phyloP scores from a whole-genome alignment of 2,888 invertebrate genomes.

The Philaethria dido region DNA sequence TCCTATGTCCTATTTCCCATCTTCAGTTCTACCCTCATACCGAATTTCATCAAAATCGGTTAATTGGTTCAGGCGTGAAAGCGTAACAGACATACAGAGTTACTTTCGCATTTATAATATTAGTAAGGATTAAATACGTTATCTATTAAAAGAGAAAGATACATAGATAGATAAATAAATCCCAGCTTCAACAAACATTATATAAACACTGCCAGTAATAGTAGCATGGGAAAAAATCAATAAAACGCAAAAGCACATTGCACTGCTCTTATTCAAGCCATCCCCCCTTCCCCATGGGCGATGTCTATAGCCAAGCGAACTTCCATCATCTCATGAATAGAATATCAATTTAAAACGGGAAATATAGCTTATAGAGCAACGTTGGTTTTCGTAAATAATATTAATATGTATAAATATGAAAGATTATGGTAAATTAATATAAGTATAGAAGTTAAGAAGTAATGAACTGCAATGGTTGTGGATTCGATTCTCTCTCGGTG shows the following conservation, averaged over 20 bases:
- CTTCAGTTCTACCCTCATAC: no score
- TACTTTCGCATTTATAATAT: no score
- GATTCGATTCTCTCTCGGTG: no score
- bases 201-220: neutral
- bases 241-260: conserved; percentile 30
- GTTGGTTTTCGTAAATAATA: neutral
- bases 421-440: neutral
- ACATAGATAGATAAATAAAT: no score
- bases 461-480: no score
- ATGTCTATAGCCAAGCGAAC: conserved; percentile 10
- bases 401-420: neutral
- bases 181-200: neutral
- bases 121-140: no score
- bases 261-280: conserved; percentile 24
- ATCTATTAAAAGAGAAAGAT: no score
- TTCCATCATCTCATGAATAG: conserved; percentile 11
- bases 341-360: neutral
- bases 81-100: no score
- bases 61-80: no score
- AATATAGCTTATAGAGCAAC: neutral
- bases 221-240: conserved; percentile 21
- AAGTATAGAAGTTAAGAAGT: no score
- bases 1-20: no score
- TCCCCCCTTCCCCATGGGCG: conserved; percentile 18
- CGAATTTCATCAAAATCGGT: no score